These are phyloP conservation scores for Drosophila cognata DNA, from an alignment of 2,888 invertebrate genomes.

Conservation along the genomic window DNA sequence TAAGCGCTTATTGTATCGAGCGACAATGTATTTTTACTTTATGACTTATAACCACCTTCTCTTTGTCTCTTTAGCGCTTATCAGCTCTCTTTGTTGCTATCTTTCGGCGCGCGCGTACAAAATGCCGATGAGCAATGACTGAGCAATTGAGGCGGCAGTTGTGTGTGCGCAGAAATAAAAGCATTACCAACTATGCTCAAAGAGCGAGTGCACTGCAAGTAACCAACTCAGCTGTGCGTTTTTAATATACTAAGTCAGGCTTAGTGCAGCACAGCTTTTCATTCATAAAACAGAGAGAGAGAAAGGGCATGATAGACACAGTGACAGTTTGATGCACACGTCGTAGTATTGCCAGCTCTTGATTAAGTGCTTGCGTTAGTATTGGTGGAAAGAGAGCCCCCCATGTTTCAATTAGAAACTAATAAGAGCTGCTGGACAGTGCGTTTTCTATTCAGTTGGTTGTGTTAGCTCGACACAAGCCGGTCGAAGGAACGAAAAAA, in stretches of 20 bases:
- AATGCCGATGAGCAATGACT: constrained; percentile 44
- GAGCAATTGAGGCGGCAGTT: constrained; percentile 13
- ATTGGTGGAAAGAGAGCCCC: constrained; percentile 2
- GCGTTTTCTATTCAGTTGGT: constrained; percentile 70
- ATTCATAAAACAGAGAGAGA: constrained; percentile 38
- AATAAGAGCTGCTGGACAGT: constrained; percentile 62
- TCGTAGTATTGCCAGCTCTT: constrained; percentile 23
- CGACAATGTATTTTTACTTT: constrained; percentile 1
- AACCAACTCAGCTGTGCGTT: constrained; percentile 6
- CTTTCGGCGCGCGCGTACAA: constrained; percentile 25
- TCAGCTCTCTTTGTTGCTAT: constrained; percentile 34
- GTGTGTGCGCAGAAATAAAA: neutral
- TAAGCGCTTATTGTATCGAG: constrained; percentile 8
- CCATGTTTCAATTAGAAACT: constrained; percentile 51
- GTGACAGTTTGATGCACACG: constrained; percentile 2
- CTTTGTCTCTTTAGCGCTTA: constrained; percentile 12
- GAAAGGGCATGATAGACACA: neutral
- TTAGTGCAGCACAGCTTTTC: constrained; percentile 20
- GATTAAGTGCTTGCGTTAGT: constrained; percentile 15
- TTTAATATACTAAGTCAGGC: constrained; percentile 12
- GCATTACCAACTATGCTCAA: neutral
- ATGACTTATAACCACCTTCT: neutral
- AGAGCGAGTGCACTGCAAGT: constrained; percentile 7
- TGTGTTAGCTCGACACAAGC: constrained; percentile 65
- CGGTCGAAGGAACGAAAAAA: constrained; percentile 47